A percentile compares a stretch with the other conserved stretches of the same genome.
These are phyloP conservation scores for Hyposoter didymator DNA, from an alignment of 2,888 invertebrate genomes.

Conservation along the genomic window DNA sequence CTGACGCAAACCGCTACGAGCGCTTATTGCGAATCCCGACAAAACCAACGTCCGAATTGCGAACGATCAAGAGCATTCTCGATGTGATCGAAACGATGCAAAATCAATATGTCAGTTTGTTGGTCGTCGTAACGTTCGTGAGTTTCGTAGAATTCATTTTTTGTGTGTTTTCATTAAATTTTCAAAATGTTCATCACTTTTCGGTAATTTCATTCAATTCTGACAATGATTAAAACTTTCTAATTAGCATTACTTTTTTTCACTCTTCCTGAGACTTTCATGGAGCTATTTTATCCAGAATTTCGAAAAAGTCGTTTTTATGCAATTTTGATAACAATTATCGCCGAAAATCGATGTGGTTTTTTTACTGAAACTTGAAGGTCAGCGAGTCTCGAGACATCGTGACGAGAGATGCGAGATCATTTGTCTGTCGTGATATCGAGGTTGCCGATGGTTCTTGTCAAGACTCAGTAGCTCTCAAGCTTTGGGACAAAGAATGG, in stretches of 20 bases:
- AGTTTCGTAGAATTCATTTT: constrained; percentile 49
- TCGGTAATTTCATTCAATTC: background rate
- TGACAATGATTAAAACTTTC: background rate
- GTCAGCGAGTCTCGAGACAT: constrained; percentile 88
- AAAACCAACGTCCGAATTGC: constrained; percentile 86
- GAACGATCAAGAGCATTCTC: constrained; percentile 86
- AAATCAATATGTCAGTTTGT: constrained; percentile 87
- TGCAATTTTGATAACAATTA: too few relatives aligned
- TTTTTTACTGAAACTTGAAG: constrained; percentile 69
- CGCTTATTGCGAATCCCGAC: constrained; percentile 88
- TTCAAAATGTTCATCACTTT: constrained; percentile 14
- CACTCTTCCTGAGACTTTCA: too few relatives aligned
- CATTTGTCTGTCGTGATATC: constrained; percentile 87
- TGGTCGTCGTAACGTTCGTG: constrained; percentile 88
- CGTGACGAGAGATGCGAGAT: constrained; percentile 87
- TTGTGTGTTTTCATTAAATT: background rate
- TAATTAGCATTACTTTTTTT: too few relatives aligned
- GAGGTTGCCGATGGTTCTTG: constrained; percentile 88
- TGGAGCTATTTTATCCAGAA: too few relatives aligned
- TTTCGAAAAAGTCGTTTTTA: too few relatives aligned
- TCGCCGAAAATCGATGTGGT: background rate
- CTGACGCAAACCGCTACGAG: constrained; percentile 84
- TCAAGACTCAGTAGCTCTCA: constrained; percentile 86
- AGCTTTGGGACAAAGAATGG: constrained; percentile 90
- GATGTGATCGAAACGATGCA: constrained; percentile 83